Conservation (phyloP, 1,140 invertebrate genomes). For the Platyscapa corneri region DNA sequence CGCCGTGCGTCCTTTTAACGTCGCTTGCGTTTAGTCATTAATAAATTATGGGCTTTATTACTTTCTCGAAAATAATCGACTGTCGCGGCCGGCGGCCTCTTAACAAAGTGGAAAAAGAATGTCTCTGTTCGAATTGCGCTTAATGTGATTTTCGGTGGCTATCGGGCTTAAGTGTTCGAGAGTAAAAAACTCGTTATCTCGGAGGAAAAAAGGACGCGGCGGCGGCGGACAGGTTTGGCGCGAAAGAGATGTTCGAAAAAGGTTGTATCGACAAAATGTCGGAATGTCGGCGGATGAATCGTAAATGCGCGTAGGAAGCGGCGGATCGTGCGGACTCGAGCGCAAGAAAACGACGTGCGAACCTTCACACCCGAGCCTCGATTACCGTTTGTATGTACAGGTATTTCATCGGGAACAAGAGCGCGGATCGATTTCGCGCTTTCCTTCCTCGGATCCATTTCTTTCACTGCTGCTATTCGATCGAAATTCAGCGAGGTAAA, state of each 20-base stretch:
- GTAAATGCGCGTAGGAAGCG: slow-evolving; percentile 4
- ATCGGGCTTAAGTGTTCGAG: background rate
- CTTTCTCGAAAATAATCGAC: background rate
- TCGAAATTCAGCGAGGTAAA: no score
- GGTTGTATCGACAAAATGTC: slow-evolving; percentile 4
- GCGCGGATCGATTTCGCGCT: no score
- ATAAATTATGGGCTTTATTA: background rate
- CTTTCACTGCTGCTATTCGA: no score
- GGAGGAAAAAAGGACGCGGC: background rate
- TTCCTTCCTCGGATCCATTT: no score
- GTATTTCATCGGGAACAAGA: background rate
- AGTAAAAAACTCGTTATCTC: slow-evolving; percentile 3
- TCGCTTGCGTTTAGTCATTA: background rate
- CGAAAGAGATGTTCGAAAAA: slow-evolving; percentile 5
- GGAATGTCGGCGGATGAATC: background rate
- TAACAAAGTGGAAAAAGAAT: no score
- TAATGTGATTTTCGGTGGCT: background rate
- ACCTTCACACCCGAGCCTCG: slow-evolving; percentile 15
- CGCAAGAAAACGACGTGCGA: background rate
- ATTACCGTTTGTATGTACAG: slow-evolving; percentile 2
- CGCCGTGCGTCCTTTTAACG: background rate
- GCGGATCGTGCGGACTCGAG: background rate
- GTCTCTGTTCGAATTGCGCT: no score
- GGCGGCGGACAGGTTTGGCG: background rate
- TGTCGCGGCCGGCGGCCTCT: no score